Conservation (phyloP, 2,888 invertebrate genomes). For the Ennomos quercinarius region DNA sequence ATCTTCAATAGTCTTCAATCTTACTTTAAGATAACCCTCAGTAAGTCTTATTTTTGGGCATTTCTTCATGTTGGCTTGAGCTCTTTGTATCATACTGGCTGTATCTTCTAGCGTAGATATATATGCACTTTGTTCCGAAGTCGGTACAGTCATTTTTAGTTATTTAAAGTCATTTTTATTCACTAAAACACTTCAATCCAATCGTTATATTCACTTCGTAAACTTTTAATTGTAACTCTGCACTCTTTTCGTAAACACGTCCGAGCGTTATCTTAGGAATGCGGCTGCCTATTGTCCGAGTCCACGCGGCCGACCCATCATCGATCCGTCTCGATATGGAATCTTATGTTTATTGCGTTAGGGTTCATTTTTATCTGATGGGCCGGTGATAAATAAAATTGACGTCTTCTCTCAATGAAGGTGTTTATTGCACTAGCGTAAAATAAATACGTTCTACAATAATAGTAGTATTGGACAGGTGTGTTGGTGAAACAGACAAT, state of each 20-base stretch:
- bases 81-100: background rate
- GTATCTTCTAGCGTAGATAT: conserved; percentile 1
- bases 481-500: too few species aligned
- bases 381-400: background rate
- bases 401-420: background rate
- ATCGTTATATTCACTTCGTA: background rate
- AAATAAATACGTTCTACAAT: too few species aligned
- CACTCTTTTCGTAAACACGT: background rate
- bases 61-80: background rate
- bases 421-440: too few species aligned
- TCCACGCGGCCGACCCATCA: background rate
- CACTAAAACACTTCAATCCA: background rate
- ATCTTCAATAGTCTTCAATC: background rate
- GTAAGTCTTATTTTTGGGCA: background rate
- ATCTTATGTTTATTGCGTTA: background rate
- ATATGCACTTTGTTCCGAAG: background rate
- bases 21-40: background rate
- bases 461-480: too few species aligned
- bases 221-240: background rate
- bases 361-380: background rate
- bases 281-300: background rate
- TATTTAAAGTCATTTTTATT: background rate
- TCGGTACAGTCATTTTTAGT: background rate
- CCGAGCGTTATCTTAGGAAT: background rate
- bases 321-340: background rate